Evolutionary conservation across 2,797 vertebrate species (phyloP), one percentile per base, ranked within the genome.

Genomic region (Myioborus miniatus): DNA sequence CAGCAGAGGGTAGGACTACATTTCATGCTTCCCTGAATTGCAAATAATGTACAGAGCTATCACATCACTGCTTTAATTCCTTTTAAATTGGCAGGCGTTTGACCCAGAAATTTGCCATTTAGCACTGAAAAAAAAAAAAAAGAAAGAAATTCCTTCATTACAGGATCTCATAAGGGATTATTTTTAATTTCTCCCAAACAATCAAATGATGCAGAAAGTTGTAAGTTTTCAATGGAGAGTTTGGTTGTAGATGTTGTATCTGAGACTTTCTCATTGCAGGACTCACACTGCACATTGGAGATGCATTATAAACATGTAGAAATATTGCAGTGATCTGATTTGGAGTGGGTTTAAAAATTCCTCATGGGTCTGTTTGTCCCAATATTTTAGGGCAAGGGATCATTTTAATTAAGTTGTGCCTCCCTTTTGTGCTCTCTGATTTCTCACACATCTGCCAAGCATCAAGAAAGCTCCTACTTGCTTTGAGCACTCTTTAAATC

Each of bases 11-110:
- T 13, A 68, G 69, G 52, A 88, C 84, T 89, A 78, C 93, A 96
- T 96, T 96, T 95, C 86, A 97, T 69, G 70, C 68, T 95, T 81
- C 64, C n/a, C 20, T 91, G 52, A 94, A 72, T 24, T 47, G 55
- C 78, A 96, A 95, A 95, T 90, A 90, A 90, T 81, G 68, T 83
- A 49, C 81, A 95, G 53, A 83, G 9, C 59, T 67, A 83, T 76
- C 29, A 76, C 17, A 4, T 15, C 55, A 69, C 64, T 79, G 49
- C 13, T 72, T 94, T 87, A 91, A 72, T 93, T 95, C 46, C 52
- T 75, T 64, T 80, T 94, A 86, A 91, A 72, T 2, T 87, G 22
- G 15, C 30, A 89, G 22, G 83, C 1, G 0, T 77, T 89, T 65
- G 82, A 91, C 49, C 44, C 23, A 79, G 29, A 32, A 90, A 87